Base-by-base conservation (phyloP, 2,113 vertebrate species). In the Hyperopisus bebe region DNA sequence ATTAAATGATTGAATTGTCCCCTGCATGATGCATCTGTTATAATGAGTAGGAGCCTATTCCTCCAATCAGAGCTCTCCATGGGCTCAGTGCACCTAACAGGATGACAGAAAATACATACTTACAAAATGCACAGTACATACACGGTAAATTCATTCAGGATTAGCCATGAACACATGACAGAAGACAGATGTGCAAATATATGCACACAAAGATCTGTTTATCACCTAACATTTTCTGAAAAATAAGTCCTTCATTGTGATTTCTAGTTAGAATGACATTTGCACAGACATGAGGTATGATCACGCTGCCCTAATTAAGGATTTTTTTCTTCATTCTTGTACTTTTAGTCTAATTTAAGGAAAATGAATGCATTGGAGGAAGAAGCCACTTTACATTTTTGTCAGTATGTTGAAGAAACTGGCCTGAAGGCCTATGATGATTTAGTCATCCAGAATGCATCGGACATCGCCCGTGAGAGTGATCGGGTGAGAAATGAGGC, bases 391-490 rank as follows among this genome's bases (percentile, higher is more conserved):
- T 95, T 97, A 94, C 93, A 94, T 87, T 99, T 99, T 93, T 97
- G 98, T 91, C 98, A 98, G 91, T 98, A 98, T 3, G 97, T 99
- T 88, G 98, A 99, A 95, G 98, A 99, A 90, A 96, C 97, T 91
- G 97, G 98, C 62, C 97, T 99, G 93, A 97, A 97, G 88, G 97
- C 97, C 50, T 99, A 99, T 0, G 98, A 99, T 19, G 96, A 96
- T 87, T 95, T 99, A 93, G 98, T 99, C 83, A 99, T 99, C 94
- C 98, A 99, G 92, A 99, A 99, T 7, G 98, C 98, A 46, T 99
- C 98, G 0, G 98, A 99, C 95, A 99, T 99, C 86, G 97, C 98
- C 90, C 95, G 98, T 74, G 98, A 99, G 94, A 99, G 97, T 5
- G 98, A 99, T 93, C 97, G 98, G 77, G 92, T 99, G 90, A 97